Evolutionary conservation across 1,140 invertebrate species (phyloP).

Genomic region (Harpegnathos saltator): DNA sequence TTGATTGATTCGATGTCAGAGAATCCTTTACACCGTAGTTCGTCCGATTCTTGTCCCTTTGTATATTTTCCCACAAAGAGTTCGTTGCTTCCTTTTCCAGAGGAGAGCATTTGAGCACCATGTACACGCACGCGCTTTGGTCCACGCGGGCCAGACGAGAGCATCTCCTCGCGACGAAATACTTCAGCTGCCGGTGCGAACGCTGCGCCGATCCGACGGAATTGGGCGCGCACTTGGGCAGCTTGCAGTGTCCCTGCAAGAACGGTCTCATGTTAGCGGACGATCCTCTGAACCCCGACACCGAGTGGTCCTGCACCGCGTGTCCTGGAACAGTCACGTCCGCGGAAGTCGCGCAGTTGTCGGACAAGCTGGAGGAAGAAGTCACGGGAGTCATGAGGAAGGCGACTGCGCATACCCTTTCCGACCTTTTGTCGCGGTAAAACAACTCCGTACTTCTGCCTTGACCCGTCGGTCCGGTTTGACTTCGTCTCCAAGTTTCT

Average conservation of each 20-base stretch:
- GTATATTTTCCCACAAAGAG: background rate
- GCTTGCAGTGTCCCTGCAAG: constrained; percentile 90
- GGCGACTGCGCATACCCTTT: constrained; percentile 73
- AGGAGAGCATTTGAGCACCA: constrained; percentile 91
- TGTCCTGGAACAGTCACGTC: constrained; percentile 88
- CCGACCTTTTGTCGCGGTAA: constrained; percentile 81
- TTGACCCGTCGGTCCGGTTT: no score
- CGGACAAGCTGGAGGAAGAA: constrained; percentile 90
- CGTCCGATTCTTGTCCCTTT: no score
- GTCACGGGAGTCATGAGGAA: constrained; percentile 88
- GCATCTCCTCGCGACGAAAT: constrained; percentile 93
- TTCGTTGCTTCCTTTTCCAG: constrained; percentile 76
- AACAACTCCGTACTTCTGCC: background rate
- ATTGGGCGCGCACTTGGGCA: constrained; percentile 91
- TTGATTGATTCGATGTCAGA: background rate
- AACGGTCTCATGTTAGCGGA: constrained; percentile 89
- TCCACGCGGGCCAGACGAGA: constrained; percentile 91
- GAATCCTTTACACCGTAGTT: no score
- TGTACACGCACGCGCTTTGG: constrained; percentile 95
- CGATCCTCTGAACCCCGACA: constrained; percentile 89
- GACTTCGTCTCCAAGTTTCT: no score
- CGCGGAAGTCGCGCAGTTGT: constrained; percentile 87
- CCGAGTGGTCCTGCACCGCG: constrained; percentile 91
- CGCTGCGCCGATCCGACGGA: constrained; percentile 93
- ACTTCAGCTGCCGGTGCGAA: constrained; percentile 91